phyloP scores from a whole-genome alignment of 1,140 invertebrate genomes.

The Diabrotica virgifera region DNA sequence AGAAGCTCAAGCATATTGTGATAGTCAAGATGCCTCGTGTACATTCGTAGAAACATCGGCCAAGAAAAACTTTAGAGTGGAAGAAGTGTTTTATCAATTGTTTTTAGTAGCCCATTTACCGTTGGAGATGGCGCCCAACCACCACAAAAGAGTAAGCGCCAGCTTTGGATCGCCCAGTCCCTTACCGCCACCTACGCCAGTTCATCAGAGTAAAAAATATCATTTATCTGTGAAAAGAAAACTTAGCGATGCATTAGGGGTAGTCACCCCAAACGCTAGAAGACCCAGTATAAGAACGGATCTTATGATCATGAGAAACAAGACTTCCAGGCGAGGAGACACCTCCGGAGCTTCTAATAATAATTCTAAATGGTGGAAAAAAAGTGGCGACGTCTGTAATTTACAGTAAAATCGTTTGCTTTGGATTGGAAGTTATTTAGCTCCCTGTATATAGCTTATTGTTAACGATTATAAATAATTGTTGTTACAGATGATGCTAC shows the following conservation, averaged over 20 bases:
- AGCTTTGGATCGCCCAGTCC: slow-evolving; percentile 69
- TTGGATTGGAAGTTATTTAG: neutral
- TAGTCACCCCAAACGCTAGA: slow-evolving; percentile 78
- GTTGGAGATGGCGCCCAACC: slow-evolving; percentile 84
- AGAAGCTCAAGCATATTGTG: slow-evolving; percentile 67
- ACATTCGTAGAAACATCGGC: slow-evolving; percentile 80
- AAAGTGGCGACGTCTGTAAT: slow-evolving; percentile 24
- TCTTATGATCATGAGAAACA: slow-evolving; percentile 79
- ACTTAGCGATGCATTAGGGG: slow-evolving; percentile 79
- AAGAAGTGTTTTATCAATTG: slow-evolving; percentile 77
- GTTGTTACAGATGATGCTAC: too few species aligned
- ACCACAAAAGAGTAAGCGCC: slow-evolving; percentile 69
- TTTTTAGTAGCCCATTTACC: slow-evolving; percentile 78
- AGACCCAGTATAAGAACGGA: slow-evolving; percentile 81
- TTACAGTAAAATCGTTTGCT: slow-evolving; percentile 19
- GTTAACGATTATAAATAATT: too few species aligned
- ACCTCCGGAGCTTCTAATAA: slow-evolving; percentile 25
- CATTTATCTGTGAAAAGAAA: slow-evolving; percentile 74
- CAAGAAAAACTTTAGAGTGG: slow-evolving; percentile 73
- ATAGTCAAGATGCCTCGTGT: slow-evolving; percentile 67
- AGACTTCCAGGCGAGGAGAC: slow-evolving; percentile 66
- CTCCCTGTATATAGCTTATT: too few species aligned
- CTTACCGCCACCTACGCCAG: slow-evolving; percentile 60
- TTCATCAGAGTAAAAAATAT: slow-evolving; percentile 64
- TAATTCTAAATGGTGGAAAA: slow-evolving; percentile 30